A percentile compares a stretch with the other conserved stretches of the same genome.
Conservation (phyloP, 2,888 invertebrate genomes). For the Parapristionchus giblindavisi region DNA sequence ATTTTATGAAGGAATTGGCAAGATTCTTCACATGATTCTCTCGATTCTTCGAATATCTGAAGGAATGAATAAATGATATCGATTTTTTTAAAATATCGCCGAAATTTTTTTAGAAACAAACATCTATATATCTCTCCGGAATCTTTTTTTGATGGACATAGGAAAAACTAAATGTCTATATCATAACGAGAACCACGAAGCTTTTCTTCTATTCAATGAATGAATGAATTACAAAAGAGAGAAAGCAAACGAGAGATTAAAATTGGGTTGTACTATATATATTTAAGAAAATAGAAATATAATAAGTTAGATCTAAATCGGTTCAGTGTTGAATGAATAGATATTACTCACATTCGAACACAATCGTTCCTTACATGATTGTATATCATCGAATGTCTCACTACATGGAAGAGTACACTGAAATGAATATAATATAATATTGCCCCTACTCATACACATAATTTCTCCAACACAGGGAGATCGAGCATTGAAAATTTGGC, state of each 20-base stretch:
- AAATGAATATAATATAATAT: constrained; percentile 45
- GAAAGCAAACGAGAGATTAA: not conserved
- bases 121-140: no score
- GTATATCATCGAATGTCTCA: constrained; percentile 51
- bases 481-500: no score
- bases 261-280: not conserved
- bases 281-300: not conserved
- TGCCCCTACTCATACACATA: no score
- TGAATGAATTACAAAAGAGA: not conserved
- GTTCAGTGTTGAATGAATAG: not conserved
- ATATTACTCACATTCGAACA: constrained; percentile 22
- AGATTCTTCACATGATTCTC: constrained; percentile 58
- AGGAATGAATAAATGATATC: no score
- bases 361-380: constrained; percentile 43
- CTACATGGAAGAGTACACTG: constrained; percentile 66
- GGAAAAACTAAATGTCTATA: no score
- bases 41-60: constrained; percentile 2
- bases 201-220: not conserved
- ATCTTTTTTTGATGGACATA: no score
- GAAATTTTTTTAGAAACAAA: no score
- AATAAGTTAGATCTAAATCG: not conserved
- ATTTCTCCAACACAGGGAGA: no score
- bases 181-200: no score
- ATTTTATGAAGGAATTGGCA: constrained; percentile 70
- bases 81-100: no score